Conservation (phyloP, 2,797 vertebrate species). For the Naso thynnoides region DNA sequence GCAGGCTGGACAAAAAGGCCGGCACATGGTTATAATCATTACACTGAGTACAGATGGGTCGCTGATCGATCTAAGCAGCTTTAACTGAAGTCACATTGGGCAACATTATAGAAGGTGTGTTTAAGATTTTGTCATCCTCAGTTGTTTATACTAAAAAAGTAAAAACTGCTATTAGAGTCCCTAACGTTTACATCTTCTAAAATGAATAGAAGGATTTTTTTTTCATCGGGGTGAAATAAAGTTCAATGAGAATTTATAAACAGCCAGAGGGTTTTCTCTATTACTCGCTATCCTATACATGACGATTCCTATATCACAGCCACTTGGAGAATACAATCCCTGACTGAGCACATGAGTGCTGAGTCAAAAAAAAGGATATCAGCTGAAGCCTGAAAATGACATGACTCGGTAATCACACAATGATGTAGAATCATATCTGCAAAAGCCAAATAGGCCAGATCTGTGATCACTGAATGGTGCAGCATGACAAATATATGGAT, state of each 20-base stretch:
- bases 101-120: constrained; percentile 6
- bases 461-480: constrained; percentile 43
- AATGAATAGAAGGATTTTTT: constrained; percentile 3
- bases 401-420: constrained; percentile 49
- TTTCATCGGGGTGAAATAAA: background rate
- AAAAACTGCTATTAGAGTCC: no score
- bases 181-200: no score
- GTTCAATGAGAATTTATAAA: constrained; percentile 38
- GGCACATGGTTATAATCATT: constrained; percentile 19
- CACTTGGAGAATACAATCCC: constrained; percentile 45
- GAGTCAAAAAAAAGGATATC: constrained; percentile 48
- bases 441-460: constrained; percentile 30
- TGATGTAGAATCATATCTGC: constrained; percentile 41
- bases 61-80: no score
- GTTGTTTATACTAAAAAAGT: background rate
- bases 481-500: constrained; percentile 49
- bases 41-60: background rate
- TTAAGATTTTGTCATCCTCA: background rate
- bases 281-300: constrained; percentile 25
- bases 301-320: constrained; percentile 19
- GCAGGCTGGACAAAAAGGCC: constrained; percentile 26
- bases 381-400: constrained; percentile 39
- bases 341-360: constrained; percentile 30
- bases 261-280: background rate
- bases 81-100: background rate